Evolutionary conservation across 2,797 vertebrate species (phyloP).

Genomic region (Dryobates pubescens): DNA sequence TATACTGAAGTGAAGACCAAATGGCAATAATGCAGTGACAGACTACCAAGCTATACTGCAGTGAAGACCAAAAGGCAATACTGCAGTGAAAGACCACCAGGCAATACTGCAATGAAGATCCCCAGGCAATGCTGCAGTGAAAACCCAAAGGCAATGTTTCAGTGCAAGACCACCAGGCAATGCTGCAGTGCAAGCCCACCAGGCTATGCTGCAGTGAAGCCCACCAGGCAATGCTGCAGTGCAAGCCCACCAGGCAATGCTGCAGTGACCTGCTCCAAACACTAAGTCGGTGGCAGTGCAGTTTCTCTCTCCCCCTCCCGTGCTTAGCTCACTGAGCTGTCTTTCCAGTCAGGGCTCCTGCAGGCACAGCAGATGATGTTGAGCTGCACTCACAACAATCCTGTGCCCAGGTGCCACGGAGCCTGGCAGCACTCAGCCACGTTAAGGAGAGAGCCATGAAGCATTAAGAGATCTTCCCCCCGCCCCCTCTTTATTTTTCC

Average conservation of each 20-base stretch:
- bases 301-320: neutral
- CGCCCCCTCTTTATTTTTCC: neutral
- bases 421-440: neutral
- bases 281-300: neutral
- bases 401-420: neutral
- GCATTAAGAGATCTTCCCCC: neutral
- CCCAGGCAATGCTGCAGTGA: no score
- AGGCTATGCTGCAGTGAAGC: no score
- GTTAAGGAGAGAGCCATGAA: constrained; percentile 23
- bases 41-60: no score
- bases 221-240: neutral
- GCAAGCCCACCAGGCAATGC: neutral
- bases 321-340: neutral
- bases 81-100: no score
- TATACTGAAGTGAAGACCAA: no score
- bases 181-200: no score
- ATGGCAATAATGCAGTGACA: no score
- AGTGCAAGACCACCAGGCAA: no score
- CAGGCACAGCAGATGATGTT: constrained; percentile 28
- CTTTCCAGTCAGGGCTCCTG: neutral
- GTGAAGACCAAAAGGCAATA: no score
- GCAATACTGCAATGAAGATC: no score
- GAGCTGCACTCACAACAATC: constrained; percentile 12
- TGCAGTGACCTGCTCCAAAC: neutral
- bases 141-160: no score